Percentiles rank a stretch among this genome's conserved stretches.
phyloP scores from a whole-genome alignment of 2,888 invertebrate species.

The Lissocephala sabroskyi region DNA sequence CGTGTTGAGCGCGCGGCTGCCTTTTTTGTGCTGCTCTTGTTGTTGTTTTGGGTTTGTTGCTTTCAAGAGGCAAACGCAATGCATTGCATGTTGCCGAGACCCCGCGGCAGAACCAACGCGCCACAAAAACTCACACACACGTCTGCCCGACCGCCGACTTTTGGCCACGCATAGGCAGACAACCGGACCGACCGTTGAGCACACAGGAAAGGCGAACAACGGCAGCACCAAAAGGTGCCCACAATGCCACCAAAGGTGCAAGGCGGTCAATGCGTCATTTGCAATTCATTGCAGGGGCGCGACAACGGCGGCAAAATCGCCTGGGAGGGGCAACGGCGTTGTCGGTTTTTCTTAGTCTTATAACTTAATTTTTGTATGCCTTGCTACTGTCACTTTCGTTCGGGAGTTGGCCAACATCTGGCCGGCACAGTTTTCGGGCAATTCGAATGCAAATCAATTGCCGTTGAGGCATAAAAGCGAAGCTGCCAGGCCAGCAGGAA shows the following conservation, averaged over 20 bases:
- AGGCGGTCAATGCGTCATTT: constrained; percentile 62
- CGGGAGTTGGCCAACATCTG: not conserved
- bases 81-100: constrained; percentile 51
- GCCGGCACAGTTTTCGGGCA: not conserved
- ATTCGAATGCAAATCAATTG: constrained; percentile 62
- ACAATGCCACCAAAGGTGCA: constrained; percentile 49
- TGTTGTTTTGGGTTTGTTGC: constrained; percentile 14
- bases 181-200: too few species aligned
- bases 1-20: constrained; percentile 33
- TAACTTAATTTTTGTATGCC: too few species aligned
- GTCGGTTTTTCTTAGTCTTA: too few species aligned
- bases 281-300: constrained; percentile 56
- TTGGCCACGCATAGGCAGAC: too few species aligned
- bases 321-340: too few species aligned
- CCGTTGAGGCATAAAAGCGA: too few species aligned
- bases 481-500: too few species aligned
- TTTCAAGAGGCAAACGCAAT: constrained; percentile 55
- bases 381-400: not conserved
- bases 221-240: constrained; percentile 45
- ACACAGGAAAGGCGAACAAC: too few species aligned
- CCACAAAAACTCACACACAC: constrained; percentile 6
- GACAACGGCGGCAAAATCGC: too few species aligned
- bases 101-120: constrained; percentile 1
- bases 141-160: too few species aligned
- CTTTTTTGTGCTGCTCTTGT: too few species aligned